Evolutionary conservation across 2,113 vertebrate species (phyloP).

Genomic region (Oplegnathus fasciatus): DNA sequence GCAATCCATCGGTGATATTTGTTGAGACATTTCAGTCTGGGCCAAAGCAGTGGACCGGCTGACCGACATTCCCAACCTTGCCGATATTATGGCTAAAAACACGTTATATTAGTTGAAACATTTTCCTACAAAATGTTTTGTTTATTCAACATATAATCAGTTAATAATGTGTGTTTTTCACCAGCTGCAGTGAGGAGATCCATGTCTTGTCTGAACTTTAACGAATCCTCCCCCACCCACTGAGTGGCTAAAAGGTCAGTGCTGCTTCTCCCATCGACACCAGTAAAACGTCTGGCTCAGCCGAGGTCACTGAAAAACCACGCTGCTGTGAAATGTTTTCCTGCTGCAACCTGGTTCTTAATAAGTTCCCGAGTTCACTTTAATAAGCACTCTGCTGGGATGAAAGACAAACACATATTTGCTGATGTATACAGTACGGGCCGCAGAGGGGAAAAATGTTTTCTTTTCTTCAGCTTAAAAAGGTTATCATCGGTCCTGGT

Average conservation of each 20-base stretch:
- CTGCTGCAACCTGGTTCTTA: constrained; percentile 9
- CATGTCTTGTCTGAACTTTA: constrained; percentile 39
- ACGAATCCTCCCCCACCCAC: constrained; percentile 14
- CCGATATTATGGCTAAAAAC: neutral
- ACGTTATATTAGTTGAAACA: neutral
- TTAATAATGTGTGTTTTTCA: constrained; percentile 8
- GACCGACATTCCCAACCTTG: neutral
- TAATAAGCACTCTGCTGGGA: constrained; percentile 37
- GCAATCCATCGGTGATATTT: no score
- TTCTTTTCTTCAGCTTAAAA: constrained; percentile 22
- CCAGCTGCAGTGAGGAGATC: neutral
- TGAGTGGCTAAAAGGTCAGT: constrained; percentile 51
- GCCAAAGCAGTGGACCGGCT: no score
- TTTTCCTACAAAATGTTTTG: neutral
- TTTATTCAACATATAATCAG: neutral
- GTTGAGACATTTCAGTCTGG: no score
- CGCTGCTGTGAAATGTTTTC: constrained; percentile 33
- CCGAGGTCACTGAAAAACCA: neutral
- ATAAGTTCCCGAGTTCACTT: constrained; percentile 26
- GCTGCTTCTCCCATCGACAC: constrained; percentile 20
- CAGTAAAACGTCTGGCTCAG: constrained; percentile 1
- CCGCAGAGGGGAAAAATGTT: constrained; percentile 2
- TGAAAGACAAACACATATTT: constrained; percentile 39
- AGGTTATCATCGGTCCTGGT: constrained; percentile 13
- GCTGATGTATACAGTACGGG: constrained; percentile 5